phyloP scores from a whole-genome alignment of 2,113 vertebrate genomes.

The Syrmaticus mikado region DNA sequence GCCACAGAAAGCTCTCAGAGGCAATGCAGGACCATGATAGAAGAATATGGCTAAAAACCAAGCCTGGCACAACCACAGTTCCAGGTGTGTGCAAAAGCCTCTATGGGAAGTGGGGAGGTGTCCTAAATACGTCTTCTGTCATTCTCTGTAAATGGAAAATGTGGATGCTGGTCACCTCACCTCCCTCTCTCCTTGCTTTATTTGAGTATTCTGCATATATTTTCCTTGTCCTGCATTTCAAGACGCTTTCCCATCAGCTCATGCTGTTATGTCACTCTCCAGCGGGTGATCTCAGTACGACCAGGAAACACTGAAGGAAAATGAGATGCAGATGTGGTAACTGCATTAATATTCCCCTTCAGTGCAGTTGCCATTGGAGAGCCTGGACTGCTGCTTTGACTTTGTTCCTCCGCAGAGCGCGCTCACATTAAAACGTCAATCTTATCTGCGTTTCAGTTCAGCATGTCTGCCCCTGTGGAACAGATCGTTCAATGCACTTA shows the following conservation, averaged over 20 bases:
- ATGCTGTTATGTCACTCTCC: conserved; percentile 54
- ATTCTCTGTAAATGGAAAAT: not conserved
- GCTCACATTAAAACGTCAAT: conserved; percentile 40
- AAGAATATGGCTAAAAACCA: not conserved
- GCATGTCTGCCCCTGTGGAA: not conserved
- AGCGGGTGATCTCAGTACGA: conserved; percentile 43
- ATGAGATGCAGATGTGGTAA: conserved; percentile 44
- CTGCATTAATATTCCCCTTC: conserved; percentile 35
- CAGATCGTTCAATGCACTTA: not conserved
- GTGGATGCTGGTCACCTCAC: not conserved
- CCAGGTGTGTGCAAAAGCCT: not conserved
- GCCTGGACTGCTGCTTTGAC: conserved; percentile 43
- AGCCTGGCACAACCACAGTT: accelerated
- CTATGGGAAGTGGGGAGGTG: not conserved
- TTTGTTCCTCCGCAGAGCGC: conserved; percentile 1
- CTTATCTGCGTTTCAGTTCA: conserved; percentile 43
- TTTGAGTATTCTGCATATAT: not conserved
- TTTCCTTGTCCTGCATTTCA: not conserved
- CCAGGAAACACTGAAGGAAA: conserved; percentile 29
- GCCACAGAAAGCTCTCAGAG: not conserved
- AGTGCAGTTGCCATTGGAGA: not conserved
- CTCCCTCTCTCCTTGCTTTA: not conserved
- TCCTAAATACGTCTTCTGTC: not conserved
- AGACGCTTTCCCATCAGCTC: conserved; percentile 24
- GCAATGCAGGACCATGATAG: not conserved